Evolutionary conservation across 2,888 invertebrate genomes (phyloP).

Genomic region (Xestia xanthographa): DNA sequence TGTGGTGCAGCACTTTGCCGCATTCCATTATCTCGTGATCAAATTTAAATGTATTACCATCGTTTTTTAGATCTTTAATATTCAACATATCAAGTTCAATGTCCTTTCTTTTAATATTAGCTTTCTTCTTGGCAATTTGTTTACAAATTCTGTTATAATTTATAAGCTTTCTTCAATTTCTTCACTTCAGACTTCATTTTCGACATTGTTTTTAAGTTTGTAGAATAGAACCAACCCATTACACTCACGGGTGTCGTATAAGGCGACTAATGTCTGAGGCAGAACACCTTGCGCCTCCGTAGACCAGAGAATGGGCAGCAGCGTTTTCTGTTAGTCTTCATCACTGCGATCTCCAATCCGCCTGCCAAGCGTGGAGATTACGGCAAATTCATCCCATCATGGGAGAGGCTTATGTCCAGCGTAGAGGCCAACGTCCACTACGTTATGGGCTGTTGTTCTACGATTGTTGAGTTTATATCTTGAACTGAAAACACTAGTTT

Average conservation of each 20-base stretch:
- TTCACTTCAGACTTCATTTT: not conserved
- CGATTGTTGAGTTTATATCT: slow-evolving; percentile 30
- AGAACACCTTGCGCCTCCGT: too few species aligned
- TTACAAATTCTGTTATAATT: not conserved
- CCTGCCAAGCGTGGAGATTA: too few species aligned
- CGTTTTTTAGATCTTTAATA: slow-evolving; percentile 20
- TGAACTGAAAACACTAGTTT: slow-evolving; percentile 38
- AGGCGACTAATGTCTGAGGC: too few species aligned
- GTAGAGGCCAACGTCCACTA: too few species aligned
- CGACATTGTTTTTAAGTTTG: slow-evolving; percentile 1
- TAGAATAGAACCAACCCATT: too few species aligned
- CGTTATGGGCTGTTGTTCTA: too few species aligned
- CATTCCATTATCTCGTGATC: slow-evolving; percentile 61
- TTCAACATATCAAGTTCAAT: slow-evolving; percentile 12
- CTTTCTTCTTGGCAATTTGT: not conserved
- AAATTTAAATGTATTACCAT: slow-evolving; percentile 38
- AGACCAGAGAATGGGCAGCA: too few species aligned
- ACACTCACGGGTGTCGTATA: too few species aligned
- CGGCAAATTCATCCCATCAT: too few species aligned
- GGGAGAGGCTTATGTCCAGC: too few species aligned
- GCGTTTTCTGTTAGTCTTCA: too few species aligned
- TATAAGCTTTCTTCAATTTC: slow-evolving; percentile 27
- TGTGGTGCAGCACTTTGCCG: slow-evolving; percentile 48
- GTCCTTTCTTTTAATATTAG: slow-evolving; percentile 2
- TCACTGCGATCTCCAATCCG: too few species aligned